Base-by-base conservation (phyloP, 2,888 invertebrate species). In the Petrolisthes cinctipes region DNA sequence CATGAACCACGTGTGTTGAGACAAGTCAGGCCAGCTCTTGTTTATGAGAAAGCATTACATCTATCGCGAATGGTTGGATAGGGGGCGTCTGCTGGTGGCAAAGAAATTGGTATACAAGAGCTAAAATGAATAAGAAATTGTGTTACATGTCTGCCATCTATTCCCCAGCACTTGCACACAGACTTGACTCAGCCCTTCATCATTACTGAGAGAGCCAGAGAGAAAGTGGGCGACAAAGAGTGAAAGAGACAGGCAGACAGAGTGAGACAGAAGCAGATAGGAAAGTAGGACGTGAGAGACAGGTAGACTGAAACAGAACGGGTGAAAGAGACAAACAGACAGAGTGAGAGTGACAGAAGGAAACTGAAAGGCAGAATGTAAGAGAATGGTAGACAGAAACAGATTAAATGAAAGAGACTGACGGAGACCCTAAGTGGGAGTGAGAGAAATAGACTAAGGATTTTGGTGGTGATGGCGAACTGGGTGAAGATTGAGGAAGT, bases 11-110 rank as follows among this genome's bases (percentile, higher is more conserved):
- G 53, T 68, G 17, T 53, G 11, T 71, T 82, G 68, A 71, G 82
- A 82, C 82, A 57, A 71, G 82, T 82, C 71, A 82, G 54, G 82
- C 82, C 68, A 82, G 82, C 71, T 82, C 82, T 82, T 82, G 71
- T 23, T 66, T 37, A 61, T 66, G 66, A 37, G 37, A 61, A 11
- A 61, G 3, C 61, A 61, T 61, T 61, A 17, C 61, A 61, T 61
- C 61, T 17, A 61, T 61, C 61, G 17, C 17, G 61, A 17, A 61
- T 11, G 17, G 61, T 61, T 61, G 61, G 17, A 61, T 11, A 17
- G 3, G 9, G 61, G 9, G 61, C 17, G 17, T 11, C 61, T 61
- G 61, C 11, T 11, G 17, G 61, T 11, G 61, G 61, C 9, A 17
- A 11, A 61, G 9, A 61, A 61, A 17, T 1, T 9, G 9, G 61